Evolutionary conservation across 2,113 vertebrate genomes (phyloP).

Genomic region (Aix galericulata): DNA sequence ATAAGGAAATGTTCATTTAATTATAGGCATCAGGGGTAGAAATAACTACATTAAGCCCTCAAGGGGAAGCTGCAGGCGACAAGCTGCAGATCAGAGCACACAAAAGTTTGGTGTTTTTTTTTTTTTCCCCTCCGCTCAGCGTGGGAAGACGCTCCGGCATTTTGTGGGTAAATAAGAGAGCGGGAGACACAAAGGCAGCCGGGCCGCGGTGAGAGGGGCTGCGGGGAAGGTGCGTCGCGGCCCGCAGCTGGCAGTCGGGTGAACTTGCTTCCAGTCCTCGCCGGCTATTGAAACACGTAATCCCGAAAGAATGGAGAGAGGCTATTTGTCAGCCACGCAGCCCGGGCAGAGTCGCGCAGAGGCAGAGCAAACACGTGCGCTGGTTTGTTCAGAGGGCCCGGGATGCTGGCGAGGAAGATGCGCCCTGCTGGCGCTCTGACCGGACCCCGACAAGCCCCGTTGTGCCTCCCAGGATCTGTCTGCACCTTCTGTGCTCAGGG

Average conservation of each 20-base stretch:
- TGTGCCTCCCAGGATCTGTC: not conserved
- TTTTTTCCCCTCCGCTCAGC: not conserved
- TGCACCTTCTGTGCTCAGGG: not conserved
- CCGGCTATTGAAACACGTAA: slow-evolving; percentile 32
- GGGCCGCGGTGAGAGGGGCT: not conserved
- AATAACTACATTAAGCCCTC: slow-evolving; percentile 63
- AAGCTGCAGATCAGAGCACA: slow-evolving; percentile 7
- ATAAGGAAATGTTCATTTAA: slow-evolving; percentile 68
- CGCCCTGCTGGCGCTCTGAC: not conserved
- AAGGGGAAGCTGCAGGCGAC: slow-evolving; percentile 22
- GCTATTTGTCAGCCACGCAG: slow-evolving; percentile 17
- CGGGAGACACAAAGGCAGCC: not conserved
- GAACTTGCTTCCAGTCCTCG: not conserved
- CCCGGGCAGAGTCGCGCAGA: not conserved
- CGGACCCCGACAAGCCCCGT: not conserved
- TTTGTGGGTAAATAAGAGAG: not conserved
- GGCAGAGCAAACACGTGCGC: not conserved
- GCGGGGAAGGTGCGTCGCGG: accelerated
- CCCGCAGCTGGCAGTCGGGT: not conserved
- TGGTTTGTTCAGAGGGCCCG: not conserved
- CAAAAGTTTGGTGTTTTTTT: not conserved
- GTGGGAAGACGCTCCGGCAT: not conserved
- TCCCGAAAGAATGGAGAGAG: slow-evolving; percentile 36
- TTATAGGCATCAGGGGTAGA: slow-evolving; percentile 61
- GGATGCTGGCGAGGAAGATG: slow-evolving; percentile 8